Percentiles rank a stretch among this genome's conserved stretches.
These are phyloP conservation scores for Linnaemya tessellans DNA, from an alignment of 2,888 invertebrate genomes.

Conservation along the genomic window DNA sequence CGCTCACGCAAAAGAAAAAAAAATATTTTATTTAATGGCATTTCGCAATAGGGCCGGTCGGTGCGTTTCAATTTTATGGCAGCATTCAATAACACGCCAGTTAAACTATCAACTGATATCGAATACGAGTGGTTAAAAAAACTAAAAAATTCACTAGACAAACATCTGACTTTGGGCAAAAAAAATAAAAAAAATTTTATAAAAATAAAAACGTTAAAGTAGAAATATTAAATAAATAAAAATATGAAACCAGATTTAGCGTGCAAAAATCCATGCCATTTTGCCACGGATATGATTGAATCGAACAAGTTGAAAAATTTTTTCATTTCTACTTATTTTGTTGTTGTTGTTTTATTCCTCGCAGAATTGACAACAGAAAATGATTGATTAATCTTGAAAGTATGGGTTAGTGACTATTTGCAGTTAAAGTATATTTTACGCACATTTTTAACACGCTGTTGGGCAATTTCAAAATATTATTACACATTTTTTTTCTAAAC, in stretches of 20 bases:
- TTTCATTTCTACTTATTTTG: constrained; percentile 5
- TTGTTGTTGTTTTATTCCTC: neutral
- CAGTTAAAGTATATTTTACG: constrained; percentile 47
- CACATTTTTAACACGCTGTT: constrained; percentile 58
- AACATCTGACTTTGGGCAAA: neutral
- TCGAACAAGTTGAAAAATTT: constrained; percentile 45
- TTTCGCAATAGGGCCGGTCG: constrained; percentile 21
- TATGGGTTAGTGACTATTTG: neutral
- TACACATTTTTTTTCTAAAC: neutral
- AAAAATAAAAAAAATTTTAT: constrained; percentile 3
- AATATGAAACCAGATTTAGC: constrained; percentile 4
- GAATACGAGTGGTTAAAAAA: neutral
- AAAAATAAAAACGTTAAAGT: neutral
- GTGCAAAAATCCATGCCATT: constrained; percentile 42
- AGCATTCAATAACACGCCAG: neutral
- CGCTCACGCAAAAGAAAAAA: constrained; percentile 31
- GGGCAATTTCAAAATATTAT: constrained; percentile 41
- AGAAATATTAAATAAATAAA: neutral
- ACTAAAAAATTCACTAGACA: constrained; percentile 1
- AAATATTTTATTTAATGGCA: constrained; percentile 18
- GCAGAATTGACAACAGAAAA: constrained; percentile 36
- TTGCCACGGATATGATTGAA: constrained; percentile 35
- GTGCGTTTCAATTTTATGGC: constrained; percentile 1
- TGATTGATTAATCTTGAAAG: constrained; percentile 64
- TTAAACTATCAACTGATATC: neutral